Percentiles rank a stretch among this genome's conserved stretches.
These are phyloP conservation scores for Temnothorax longispinosus DNA, from an alignment of 1,140 invertebrate genomes.

Conservation along the genomic window DNA sequence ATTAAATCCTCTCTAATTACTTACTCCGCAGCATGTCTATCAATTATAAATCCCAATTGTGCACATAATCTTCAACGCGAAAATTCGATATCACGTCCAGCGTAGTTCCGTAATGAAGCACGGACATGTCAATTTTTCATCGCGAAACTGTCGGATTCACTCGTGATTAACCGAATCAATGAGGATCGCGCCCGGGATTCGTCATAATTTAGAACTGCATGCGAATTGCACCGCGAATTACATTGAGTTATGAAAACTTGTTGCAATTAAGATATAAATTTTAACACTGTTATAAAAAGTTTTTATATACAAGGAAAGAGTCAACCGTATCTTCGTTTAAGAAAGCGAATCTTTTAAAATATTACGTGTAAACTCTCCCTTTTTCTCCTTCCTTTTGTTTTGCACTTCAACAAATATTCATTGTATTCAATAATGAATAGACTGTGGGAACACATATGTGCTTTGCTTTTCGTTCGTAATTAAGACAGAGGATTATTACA, in stretches of 20 bases:
- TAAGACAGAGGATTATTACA: slow-evolving; percentile 4
- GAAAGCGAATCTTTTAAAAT: background rate
- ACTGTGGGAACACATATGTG: background rate
- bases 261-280: background rate
- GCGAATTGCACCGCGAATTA: background rate
- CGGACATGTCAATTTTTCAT: slow-evolving; percentile 29
- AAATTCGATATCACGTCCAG: slow-evolving; percentile 26
- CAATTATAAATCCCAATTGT: slow-evolving; percentile 36
- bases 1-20: slow-evolving; percentile 30
- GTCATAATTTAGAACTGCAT: background rate
- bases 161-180: slow-evolving; percentile 40
- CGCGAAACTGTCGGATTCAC: background rate
- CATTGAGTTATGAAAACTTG: background rate
- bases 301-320: background rate
- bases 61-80: slow-evolving; percentile 5
- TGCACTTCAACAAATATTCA: background rate
- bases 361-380: background rate
- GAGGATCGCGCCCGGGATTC: background rate
- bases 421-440: slow-evolving; percentile 9
- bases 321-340: background rate
- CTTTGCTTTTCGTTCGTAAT: background rate
- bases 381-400: background rate
- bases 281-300: background rate
- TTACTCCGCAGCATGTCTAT: slow-evolving; percentile 8
- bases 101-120: slow-evolving; percentile 9